Evolutionary conservation across 2,797 vertebrate genomes (phyloP).

Genomic region (Poeciliopsis infans): DNA sequence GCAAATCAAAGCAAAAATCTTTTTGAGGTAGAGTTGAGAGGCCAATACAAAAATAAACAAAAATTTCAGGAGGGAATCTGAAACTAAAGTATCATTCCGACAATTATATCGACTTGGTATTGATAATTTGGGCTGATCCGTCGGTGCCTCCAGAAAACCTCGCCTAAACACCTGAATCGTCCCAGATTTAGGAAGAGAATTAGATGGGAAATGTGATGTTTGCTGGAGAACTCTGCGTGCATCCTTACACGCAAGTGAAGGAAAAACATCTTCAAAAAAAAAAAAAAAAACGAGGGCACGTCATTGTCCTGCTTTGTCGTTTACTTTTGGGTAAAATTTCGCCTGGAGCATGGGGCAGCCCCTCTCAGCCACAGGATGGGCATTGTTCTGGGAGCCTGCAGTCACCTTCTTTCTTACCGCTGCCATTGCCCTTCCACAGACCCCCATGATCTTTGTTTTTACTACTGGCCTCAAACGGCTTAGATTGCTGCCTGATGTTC

Average conservation of each 20-base stretch:
- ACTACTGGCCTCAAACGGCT: conserved; percentile 59
- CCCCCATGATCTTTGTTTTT: conserved; percentile 64
- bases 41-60: too few relatives aligned
- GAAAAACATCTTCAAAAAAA: conserved; percentile 62
- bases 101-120: too few relatives aligned
- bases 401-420: conserved; percentile 71
- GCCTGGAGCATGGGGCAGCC: conserved; percentile 52
- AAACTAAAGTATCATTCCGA: too few relatives aligned
- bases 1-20: too few relatives aligned
- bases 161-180: neutral
- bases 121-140: neutral
- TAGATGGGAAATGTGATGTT: conserved; percentile 50
- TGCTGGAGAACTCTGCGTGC: conserved; percentile 55
- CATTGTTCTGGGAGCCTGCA: conserved; percentile 76
- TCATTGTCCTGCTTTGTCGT: conserved; percentile 71
- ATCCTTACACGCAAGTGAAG: conserved; percentile 64
- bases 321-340: conserved; percentile 74
- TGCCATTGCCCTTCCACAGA: conserved; percentile 48
- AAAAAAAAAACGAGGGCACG: conserved; percentile 41
- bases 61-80: too few relatives aligned
- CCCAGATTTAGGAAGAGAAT: conserved; percentile 51
- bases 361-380: conserved; percentile 63
- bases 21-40: too few relatives aligned
- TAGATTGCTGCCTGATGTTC: conserved; percentile 70
- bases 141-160: neutral